phyloP scores from a whole-genome alignment of 1,140 invertebrate species.

The Cheumatopsyche charites region DNA sequence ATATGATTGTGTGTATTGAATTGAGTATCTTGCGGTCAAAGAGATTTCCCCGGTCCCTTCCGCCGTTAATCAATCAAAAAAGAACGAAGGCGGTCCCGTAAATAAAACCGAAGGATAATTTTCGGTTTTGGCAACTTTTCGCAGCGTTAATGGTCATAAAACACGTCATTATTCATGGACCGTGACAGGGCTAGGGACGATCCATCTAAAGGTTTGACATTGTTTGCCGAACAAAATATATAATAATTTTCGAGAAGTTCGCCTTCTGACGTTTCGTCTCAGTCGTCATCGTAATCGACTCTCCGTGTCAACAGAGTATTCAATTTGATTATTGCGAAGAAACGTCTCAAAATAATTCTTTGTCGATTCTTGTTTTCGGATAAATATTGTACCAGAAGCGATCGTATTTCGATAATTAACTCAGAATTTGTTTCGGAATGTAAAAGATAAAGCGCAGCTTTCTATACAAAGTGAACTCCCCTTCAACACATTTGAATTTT shows the following conservation, averaged over 20 bases:
- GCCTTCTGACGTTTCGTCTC: background rate
- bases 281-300: background rate
- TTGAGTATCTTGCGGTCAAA: background rate
- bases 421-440: no score
- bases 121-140: constrained; percentile 27
- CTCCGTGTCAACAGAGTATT: no score
- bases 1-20: no score
- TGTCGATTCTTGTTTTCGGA: no score
- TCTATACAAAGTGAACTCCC: no score
- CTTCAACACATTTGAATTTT: no score
- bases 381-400: no score
- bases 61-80: constrained; percentile 30
- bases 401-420: no score
- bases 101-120: constrained; percentile 35
- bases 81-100: background rate
- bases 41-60: background rate
- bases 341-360: no score
- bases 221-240: constrained; percentile 35
- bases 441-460: no score
- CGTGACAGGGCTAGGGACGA: constrained; percentile 24
- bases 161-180: constrained; percentile 29
- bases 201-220: constrained; percentile 28
- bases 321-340: no score
- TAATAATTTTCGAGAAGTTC: constrained; percentile 17
- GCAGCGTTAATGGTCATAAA: constrained; percentile 30